Percentiles rank a stretch among this genome's conserved stretches.
These are phyloP conservation scores for Mesorhabditis sp. DNA, from an alignment of 2,888 invertebrate species.

Conservation along the genomic window DNA sequence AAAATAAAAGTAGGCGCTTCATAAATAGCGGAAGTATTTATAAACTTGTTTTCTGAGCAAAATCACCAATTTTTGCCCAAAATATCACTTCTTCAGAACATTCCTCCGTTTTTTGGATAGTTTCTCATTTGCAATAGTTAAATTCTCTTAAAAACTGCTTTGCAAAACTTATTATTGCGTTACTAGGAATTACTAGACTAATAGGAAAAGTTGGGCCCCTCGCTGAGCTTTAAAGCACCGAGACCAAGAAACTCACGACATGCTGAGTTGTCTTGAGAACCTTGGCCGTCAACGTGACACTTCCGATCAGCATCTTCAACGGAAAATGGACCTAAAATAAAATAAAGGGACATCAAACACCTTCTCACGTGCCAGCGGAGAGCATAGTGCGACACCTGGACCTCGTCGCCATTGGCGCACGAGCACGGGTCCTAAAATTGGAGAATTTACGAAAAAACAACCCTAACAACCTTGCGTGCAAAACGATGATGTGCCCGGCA, in stretches of 20 bases:
- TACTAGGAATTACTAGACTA: not conserved
- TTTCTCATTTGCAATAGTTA: too few species aligned
- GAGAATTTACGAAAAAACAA: not conserved
- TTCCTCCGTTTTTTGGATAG: too few species aligned
- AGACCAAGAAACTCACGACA: conserved; percentile 30
- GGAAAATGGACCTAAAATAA: conserved; percentile 25
- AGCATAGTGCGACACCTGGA: conserved; percentile 46
- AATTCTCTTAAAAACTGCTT: too few species aligned
- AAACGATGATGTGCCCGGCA: conserved; percentile 3
- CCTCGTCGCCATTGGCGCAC: conserved; percentile 31
- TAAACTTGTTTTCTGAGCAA: conserved; percentile 13
- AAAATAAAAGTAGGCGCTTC: too few species aligned
- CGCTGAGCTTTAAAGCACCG: too few species aligned
- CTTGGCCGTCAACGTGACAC: conserved; percentile 36
- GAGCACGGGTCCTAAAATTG: conserved; percentile 30
- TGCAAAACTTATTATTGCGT: too few species aligned
- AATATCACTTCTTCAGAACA: too few species aligned
- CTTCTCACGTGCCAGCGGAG: conserved; percentile 45
- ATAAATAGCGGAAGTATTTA: too few species aligned
- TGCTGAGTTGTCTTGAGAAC: conserved; percentile 38
- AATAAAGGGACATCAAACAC: not conserved
- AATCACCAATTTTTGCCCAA: conserved; percentile 14
- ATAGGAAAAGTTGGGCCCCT: not conserved
- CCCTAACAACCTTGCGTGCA: not conserved
- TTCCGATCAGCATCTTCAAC: conserved; percentile 43